Evolutionary conservation across 2,888 invertebrate species (phyloP).

Genomic region (Drosophila paramelanica): DNA sequence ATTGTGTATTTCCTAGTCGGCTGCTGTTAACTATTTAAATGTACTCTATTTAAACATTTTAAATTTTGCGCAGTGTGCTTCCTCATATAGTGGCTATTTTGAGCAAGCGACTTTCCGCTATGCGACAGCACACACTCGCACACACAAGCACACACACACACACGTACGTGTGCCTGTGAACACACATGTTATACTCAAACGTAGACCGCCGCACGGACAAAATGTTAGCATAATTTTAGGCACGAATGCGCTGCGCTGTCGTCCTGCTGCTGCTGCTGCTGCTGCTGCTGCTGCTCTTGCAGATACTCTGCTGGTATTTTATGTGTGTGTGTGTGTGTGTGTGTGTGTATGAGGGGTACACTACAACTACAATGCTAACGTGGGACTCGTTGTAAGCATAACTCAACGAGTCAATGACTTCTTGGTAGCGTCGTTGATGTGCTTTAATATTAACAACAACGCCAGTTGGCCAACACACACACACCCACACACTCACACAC

Average conservation of each 20-base stretch:
- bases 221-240: conserved; percentile 79
- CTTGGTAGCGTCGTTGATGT: conserved; percentile 82
- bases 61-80: conserved; percentile 47
- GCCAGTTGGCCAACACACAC: conserved; percentile 45
- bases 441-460: conserved; percentile 82
- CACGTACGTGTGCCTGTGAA: conserved; percentile 18
- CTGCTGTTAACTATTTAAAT: background rate
- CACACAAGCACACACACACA: conserved; percentile 12
- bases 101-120: conserved; percentile 50
- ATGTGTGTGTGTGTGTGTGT: conserved; percentile 26
- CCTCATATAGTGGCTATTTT: conserved; percentile 40
- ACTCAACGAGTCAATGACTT: conserved; percentile 84
- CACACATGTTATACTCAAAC: conserved; percentile 36
- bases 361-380: conserved; percentile 60
- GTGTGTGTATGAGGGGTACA: conserved; percentile 33
- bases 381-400: conserved; percentile 73
- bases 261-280: conserved; percentile 16
- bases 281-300: background rate
- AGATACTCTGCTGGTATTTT: conserved; percentile 17
- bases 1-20: too few relatives aligned
- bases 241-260: conserved; percentile 65
- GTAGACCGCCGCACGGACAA: conserved; percentile 62
- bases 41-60: conserved; percentile 12
- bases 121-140: conserved; percentile 45
- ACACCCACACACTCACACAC: conserved; percentile 14